These are phyloP conservation scores for Rhopalosiphum nymphaeae DNA, from an alignment of 2,888 invertebrate species.

Conservation along the genomic window DNA sequence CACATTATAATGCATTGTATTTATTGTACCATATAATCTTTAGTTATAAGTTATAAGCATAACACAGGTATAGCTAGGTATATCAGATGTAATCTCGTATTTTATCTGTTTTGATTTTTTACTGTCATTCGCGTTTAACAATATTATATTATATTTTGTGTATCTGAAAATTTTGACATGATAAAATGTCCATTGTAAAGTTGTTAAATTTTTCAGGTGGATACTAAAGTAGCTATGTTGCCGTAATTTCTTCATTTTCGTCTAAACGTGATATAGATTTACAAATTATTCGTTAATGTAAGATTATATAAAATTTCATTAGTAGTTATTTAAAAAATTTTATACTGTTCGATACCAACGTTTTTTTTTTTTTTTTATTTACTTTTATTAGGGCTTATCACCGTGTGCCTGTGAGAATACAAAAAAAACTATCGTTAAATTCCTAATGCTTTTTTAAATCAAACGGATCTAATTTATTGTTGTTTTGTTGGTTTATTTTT, in stretches of 20 bases:
- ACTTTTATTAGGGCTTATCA: slow-evolving; percentile 18
- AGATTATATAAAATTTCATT: background rate
- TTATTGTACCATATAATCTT: background rate
- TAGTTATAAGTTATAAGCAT: too few species aligned
- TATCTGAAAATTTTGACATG: background rate
- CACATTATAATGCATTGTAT: background rate
- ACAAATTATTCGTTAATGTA: background rate
- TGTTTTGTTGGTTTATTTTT: slow-evolving; percentile 23
- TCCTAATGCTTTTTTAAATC: slow-evolving; percentile 29
- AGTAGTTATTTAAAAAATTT: background rate
- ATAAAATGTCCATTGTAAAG: background rate
- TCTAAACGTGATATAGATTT: background rate
- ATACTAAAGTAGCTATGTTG: background rate
- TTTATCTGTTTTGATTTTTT: background rate
- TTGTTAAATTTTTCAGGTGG: background rate
- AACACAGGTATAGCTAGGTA: background rate
- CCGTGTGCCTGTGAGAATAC: background rate
- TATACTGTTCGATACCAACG: background rate
- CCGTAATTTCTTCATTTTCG: background rate
- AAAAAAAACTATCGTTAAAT: background rate
- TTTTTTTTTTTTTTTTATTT: slow-evolving; percentile 16
- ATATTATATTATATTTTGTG: too few species aligned
- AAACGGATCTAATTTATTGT: slow-evolving; percentile 16
- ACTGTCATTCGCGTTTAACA: background rate
- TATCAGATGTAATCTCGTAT: background rate